Conservation (phyloP, 2,888 invertebrate species). For the Caenorhabditis panamensis region DNA sequence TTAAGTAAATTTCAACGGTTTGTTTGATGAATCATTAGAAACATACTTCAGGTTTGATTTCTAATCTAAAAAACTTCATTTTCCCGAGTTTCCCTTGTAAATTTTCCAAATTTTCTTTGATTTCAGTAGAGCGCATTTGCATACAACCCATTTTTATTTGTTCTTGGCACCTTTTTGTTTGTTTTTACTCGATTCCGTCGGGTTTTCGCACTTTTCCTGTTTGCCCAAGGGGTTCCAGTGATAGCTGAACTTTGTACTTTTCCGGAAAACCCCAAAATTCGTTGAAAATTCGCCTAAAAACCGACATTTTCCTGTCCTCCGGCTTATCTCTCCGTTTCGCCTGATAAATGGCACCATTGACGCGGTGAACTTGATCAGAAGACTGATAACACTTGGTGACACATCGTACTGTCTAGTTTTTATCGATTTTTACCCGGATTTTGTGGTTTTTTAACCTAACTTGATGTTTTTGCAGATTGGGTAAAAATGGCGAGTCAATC, state of each 20-base stretch:
- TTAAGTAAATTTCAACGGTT: not conserved
- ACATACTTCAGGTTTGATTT: not conserved
- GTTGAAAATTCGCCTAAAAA: not conserved
- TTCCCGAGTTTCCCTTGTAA: not conserved
- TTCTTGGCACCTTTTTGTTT: conserved; percentile 58
- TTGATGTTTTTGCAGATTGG: not conserved
- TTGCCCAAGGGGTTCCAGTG: conserved; percentile 31
- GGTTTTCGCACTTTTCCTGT: conserved; percentile 12
- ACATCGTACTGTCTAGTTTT: conserved; percentile 3
- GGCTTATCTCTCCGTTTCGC: conserved; percentile 24
- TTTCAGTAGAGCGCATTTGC: conserved; percentile 27
- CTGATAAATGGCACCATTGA: conserved; percentile 56
- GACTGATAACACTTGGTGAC: conserved; percentile 5
- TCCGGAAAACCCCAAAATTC: conserved; percentile 22
- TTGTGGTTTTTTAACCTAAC: not conserved
- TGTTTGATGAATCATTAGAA: not conserved
- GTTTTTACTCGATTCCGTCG: conserved; percentile 16
- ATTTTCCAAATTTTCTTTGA: not conserved
- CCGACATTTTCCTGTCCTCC: conserved; percentile 5
- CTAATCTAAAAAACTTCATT: not conserved
- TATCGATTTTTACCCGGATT: conserved; percentile 55
- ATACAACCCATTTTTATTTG: conserved; percentile 17
- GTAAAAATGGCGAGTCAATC: conserved; percentile 26
- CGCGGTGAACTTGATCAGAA: conserved; percentile 19
- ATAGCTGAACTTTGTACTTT: conserved; percentile 40